Base-by-base conservation (phyloP, 1,140 invertebrate species). In the Musca vetustissima region DNA sequence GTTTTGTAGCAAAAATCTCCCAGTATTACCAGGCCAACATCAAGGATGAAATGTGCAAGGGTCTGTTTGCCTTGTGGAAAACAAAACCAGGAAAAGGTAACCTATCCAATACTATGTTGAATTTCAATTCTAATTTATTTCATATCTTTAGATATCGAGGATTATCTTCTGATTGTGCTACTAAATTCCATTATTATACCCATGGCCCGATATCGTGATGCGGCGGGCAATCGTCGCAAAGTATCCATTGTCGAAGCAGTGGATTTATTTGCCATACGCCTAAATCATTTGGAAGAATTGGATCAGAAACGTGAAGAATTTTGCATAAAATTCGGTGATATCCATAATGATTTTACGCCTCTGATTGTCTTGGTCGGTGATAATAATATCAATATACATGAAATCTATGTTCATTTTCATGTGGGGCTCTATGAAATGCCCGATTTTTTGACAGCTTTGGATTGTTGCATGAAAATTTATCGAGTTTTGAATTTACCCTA, bases 401-500 rank as follows among this genome's bases (percentile, higher is more conserved):
- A 69, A 64, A 69, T 69, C 19, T 69, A 69, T 36, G 67, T 69
- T 1, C 57, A 59, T 13, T 53, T 69, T 21, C 57, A 69, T 19
- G 61, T 64, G 48, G 48, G 49, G 15, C 50, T 69, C 8, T 69
- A 69, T 64, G 59, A 64, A 50, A 69, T 69, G 67, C 67, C 59
- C 21, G 59, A 59, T 43, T 69, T 69, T n/a, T 1, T 69, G n/a
- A 59, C 50, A 19, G 67, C 67, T 3, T 48, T 69, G 1, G 67
- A 69, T 24, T 64, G 59, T 25, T 69, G 67, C 19, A 64, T 36
- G 25, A 69, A 69, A 36, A 69, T 69, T 19, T 69, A 69, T 59
- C 57, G 61, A 14, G 61, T 64, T 1, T 69, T 59, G 15, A 50
- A 50, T 64, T 36, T 69, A n/a, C 59, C 59, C 14, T 69, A 52